A percentile compares a stretch with the other conserved stretches of the same genome.
Evolutionary conservation across 2,797 vertebrate species (phyloP).

Genomic region (Rousettus madagascariensis): DNA sequence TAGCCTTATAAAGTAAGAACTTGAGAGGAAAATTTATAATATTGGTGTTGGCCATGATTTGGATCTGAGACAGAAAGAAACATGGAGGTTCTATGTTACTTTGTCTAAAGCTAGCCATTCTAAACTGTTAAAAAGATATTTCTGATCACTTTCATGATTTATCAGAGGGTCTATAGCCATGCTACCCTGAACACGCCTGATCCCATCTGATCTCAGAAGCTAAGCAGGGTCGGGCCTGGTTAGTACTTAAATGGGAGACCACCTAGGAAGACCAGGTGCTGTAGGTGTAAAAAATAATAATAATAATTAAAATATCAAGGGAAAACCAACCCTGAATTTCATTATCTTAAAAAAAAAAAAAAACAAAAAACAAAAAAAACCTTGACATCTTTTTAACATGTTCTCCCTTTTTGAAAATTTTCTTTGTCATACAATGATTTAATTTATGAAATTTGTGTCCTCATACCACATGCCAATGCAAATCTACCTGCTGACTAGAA

Average conservation of each 20-base stretch:
- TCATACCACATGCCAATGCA: background rate
- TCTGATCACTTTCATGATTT: background rate
- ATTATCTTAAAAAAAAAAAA: background rate
- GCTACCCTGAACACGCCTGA: no score
- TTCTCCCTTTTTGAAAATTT: background rate
- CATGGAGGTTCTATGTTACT: background rate
- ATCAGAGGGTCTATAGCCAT: background rate
- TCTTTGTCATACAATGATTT: background rate
- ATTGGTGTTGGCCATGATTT: background rate
- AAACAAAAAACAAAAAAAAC: background rate
- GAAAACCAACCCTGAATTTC: background rate
- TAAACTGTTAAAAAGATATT: background rate
- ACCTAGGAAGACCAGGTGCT: no score
- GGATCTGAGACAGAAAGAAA: background rate
- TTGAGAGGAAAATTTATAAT: background rate
- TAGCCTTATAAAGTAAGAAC: constrained; percentile 10
- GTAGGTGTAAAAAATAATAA: no score
- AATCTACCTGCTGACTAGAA: background rate
- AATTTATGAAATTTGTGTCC: background rate
- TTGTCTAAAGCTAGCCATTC: background rate
- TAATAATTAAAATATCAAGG: background rate
- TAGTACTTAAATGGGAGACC: no score
- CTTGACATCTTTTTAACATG: constrained; percentile 6
- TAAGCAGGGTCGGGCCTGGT: no score
- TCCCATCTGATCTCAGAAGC: no score